These are phyloP conservation scores for Cynaeus angustus DNA, from an alignment of 2,888 invertebrate species.

Conservation along the genomic window DNA sequence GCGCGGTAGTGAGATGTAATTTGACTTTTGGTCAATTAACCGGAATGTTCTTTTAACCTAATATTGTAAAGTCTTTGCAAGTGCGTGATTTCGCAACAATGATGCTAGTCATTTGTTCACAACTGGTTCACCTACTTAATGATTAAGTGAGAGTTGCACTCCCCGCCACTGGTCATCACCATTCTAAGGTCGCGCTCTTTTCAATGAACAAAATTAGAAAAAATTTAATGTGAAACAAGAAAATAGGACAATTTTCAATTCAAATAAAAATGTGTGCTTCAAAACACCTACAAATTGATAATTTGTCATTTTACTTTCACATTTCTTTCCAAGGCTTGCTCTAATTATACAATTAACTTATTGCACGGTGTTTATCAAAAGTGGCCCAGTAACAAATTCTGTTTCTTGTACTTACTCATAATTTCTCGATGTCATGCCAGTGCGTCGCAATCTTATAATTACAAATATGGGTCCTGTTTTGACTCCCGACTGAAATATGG, in stretches of 20 bases:
- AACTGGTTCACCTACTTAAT: conserved; percentile 63
- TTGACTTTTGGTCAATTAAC: conserved; percentile 25
- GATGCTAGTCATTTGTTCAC: conserved; percentile 58
- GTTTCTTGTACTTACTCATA: too few species aligned
- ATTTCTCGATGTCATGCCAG: background rate
- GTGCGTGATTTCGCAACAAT: conserved; percentile 59
- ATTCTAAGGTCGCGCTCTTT: conserved; percentile 20
- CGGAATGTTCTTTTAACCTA: background rate
- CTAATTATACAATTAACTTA: too few species aligned
- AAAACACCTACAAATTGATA: background rate
- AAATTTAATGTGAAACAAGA: background rate
- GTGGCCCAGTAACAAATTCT: too few species aligned
- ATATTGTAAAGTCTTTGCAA: conserved; percentile 26
- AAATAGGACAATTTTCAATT: too few species aligned
- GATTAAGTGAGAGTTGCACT: conserved; percentile 62
- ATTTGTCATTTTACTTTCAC: background rate
- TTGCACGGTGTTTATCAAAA: too few species aligned
- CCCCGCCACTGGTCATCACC: conserved; percentile 21
- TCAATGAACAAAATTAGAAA: background rate
- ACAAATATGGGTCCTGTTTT: conserved; percentile 12
- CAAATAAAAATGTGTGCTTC: too few species aligned
- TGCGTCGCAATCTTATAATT: conserved; percentile 11
- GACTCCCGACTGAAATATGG: conserved; percentile 26
- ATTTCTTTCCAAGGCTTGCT: background rate
- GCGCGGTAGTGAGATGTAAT: conserved; percentile 23